Evolutionary conservation across 2,113 vertebrate species (phyloP), one percentile per base, ranked within the genome.

Genomic region (Anoura caudifer): DNA sequence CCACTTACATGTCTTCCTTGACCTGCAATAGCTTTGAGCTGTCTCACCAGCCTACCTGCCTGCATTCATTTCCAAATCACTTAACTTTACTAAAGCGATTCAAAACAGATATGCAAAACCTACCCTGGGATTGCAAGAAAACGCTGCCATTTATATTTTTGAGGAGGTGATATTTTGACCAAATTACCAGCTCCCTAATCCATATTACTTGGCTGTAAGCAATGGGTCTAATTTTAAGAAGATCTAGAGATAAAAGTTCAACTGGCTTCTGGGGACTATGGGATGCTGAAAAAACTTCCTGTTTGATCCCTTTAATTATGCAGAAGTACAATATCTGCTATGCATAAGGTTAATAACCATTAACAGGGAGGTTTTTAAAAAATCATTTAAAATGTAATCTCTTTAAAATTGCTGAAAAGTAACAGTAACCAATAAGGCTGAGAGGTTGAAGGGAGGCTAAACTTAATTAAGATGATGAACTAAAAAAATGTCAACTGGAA

Each of bases 41-140:
- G n/a, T 70, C 73, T 97, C 59, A 75, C 52, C 47, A 63, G 92
- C 80, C 94, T 92, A 85, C 63, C 70, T 33, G 52, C 73, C 83
- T 79, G 95, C 97, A 97, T 97, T 97, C 97, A 93, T 96, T 97
- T 97, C 96, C 97, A 97, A 96, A 98, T 97, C 95, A 96, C 97
- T 96, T 97, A 95, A 96, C 95, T 93, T 95, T 41, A 87, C 73
- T 92, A 63, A 96, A 95, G 96, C 93, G 92, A 97, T 96, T 98
- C 95, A 96, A 95, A 96, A 84, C 1, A 56, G 92, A 95, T 91
- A 97, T 96, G 96, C 91, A 89, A 84, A 97, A 95, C 52, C 45
- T 5, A 41, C 84, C 97, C 96, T 88, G 87, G n/a, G 43, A 90
- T 75, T 28, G 36, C 82, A 90, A 85, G 86, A 63, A 93, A 94